A percentile compares a stretch with the other conserved stretches of the same genome.
These are phyloP conservation scores for Hafferia zeledoni DNA, from an alignment of 2,797 vertebrate genomes.

Conservation along the genomic window DNA sequence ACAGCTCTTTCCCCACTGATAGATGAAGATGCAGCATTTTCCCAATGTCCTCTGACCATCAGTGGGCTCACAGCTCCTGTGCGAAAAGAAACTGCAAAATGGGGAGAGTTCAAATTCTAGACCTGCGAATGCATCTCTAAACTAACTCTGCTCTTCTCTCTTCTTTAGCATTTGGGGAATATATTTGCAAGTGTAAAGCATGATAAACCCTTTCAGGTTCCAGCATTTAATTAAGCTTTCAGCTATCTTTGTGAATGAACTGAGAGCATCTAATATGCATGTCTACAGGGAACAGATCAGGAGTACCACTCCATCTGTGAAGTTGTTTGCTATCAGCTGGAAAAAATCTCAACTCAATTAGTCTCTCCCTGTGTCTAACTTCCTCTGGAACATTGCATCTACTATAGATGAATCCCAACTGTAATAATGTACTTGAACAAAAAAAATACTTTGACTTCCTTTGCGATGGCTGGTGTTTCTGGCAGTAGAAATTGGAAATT, in stretches of 20 bases:
- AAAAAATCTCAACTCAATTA: constrained; percentile 67
- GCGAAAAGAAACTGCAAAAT: not conserved
- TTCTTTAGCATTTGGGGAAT: constrained; percentile 45
- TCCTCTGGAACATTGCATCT: constrained; percentile 32
- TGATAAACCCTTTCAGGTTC: constrained; percentile 60
- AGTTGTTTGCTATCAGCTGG: constrained; percentile 48
- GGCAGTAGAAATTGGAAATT: not conserved
- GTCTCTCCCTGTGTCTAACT: constrained; percentile 25
- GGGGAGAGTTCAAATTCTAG: not conserved
- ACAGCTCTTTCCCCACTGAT: not conserved
- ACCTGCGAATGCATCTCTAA: not conserved
- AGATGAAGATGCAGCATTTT: not conserved
- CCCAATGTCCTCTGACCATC: not conserved
- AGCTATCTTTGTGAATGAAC: constrained; percentile 66
- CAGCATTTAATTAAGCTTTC: constrained; percentile 68
- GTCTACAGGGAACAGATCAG: constrained; percentile 57
- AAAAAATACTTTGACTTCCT: constrained; percentile 16
- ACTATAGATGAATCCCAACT: constrained; percentile 20
- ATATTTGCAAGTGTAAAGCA: constrained; percentile 48
- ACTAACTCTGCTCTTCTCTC: not conserved
- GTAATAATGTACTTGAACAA: constrained; percentile 30
- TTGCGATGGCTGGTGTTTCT: not conserved
- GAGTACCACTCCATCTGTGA: constrained; percentile 52
- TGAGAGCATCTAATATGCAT: constrained; percentile 34
- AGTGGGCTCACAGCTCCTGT: not conserved